Evolutionary conservation across 1,140 invertebrate species (phyloP), one percentile per base, ranked within the genome.

Genomic region (Zaprionus kolodkinae): DNA sequence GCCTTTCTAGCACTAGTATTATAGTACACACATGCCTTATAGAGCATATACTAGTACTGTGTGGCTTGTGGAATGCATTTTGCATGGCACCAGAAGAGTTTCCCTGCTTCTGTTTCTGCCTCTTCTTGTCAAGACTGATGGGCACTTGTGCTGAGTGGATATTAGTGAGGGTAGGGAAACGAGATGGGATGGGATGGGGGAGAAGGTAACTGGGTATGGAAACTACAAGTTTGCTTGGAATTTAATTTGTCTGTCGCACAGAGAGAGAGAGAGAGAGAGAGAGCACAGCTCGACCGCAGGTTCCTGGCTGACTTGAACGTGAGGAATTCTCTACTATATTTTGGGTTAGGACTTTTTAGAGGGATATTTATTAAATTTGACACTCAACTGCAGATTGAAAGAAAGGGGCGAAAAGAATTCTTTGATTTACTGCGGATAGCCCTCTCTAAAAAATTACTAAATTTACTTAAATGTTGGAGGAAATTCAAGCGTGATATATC

Each of bases 101-200:
- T 4, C 10, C 36, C 33, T 45, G 45, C 33, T 30, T 35, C 9
- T 40, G 33, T 35, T 9, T 30, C 27, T 30, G 27, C 27, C 27
- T 30, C 27, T 25, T 38, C 33, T 30, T 27, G 12, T 21, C 38
- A 40, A 50, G 55, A 72, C 12, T 72, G 70, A 72, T 50, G 55
- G 48, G 45, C 63, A 17, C 15, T 43, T 72, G 45, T 36, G 63
- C 43, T 38, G 25, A 60, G 55, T 66, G 63, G 33, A 17, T 40
- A 12, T 21, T 13, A 50, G 69, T 72, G 40, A 57, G 56, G 69
- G n/a, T n/a, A n/a, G 9, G 2, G 0, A 36, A n/a, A 21, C 3
- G 45, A 3, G 63, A 5, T 30, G 7, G 40, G n/a, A 5, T 30
- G 27, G 27, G 6, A 6, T 30, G 25, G 10, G 9, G 52, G 1